These are phyloP conservation scores for Carapus acus DNA, from an alignment of 2,797 vertebrate species.

Conservation along the genomic window DNA sequence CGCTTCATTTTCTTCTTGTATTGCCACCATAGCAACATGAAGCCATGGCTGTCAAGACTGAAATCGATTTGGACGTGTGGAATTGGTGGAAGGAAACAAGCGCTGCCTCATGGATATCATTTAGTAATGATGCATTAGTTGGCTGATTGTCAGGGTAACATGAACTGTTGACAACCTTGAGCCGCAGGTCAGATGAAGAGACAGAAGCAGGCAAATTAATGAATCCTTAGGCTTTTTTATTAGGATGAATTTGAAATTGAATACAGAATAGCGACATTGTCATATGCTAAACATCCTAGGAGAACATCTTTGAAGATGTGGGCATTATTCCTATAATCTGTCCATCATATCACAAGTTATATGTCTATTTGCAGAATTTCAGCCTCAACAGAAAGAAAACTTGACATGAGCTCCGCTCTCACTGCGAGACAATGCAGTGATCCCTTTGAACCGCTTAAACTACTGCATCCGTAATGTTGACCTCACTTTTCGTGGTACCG, in stretches of 20 bases:
- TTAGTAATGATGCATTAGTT: slow-evolving; percentile 20
- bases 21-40: background rate
- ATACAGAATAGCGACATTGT: slow-evolving; percentile 34
- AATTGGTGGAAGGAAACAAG: slow-evolving; percentile 38
- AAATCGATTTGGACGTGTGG: slow-evolving; percentile 20
- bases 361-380: background rate
- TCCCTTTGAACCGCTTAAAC: too few relatives aligned
- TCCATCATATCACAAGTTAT: too few relatives aligned
- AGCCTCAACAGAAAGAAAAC: slow-evolving; percentile 22
- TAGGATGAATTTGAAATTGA: slow-evolving; percentile 24
- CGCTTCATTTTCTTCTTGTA: background rate
- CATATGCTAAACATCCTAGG: slow-evolving; percentile 30
- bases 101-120: slow-evolving; percentile 15
- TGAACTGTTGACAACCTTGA: slow-evolving; percentile 28
- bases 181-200: background rate
- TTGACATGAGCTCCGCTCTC: too few relatives aligned
- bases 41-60: background rate
- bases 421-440: too few relatives aligned
- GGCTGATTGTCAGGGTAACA: slow-evolving; percentile 4
- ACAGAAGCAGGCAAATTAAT: background rate
- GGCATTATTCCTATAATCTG: slow-evolving; percentile 30
- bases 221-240: slow-evolving; percentile 35
- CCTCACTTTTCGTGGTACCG: too few relatives aligned
- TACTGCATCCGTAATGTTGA: too few relatives aligned
- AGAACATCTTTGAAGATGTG: slow-evolving; percentile 12